phyloP scores from a whole-genome alignment of 2,888 invertebrate genomes.

The Cerceris ruficornis region DNA sequence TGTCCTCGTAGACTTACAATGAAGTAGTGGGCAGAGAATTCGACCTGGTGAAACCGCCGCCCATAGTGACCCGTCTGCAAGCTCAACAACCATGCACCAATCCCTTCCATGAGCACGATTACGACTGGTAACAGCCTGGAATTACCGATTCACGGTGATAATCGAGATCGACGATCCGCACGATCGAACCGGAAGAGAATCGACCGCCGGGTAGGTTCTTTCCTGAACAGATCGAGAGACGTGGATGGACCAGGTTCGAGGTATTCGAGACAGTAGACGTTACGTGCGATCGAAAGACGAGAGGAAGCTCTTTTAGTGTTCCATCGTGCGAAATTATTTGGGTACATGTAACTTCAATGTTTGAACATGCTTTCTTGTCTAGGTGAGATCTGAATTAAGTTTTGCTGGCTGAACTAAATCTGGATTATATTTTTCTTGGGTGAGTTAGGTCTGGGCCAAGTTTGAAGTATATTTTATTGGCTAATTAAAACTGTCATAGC shows the following conservation, averaged over 20 bases:
- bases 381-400: no score
- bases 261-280: neutral
- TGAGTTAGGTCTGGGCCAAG: no score
- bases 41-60: conserved; percentile 73
- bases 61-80: conserved; percentile 78
- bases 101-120: conserved; percentile 78
- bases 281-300: no score
- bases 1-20: conserved; percentile 72
- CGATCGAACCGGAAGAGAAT: conserved; percentile 22
- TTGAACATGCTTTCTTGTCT: no score
- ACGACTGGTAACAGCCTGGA: conserved; percentile 79
- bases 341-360: no score
- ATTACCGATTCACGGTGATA: conserved; percentile 43
- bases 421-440: no score
- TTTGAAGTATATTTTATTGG: no score
- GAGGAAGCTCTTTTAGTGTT: no score
- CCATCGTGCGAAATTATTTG: no score
- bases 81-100: conserved; percentile 81
- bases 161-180: conserved; percentile 26
- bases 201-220: conserved; percentile 15
- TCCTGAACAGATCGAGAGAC: conserved; percentile 15
- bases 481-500: no score
- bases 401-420: no score
- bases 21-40: conserved; percentile 75
- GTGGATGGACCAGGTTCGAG: conserved; percentile 17